Percentiles rank a stretch among this genome's conserved stretches.
Conservation (phyloP, 2,797 vertebrate genomes). For the Sebastes umbrosus region DNA sequence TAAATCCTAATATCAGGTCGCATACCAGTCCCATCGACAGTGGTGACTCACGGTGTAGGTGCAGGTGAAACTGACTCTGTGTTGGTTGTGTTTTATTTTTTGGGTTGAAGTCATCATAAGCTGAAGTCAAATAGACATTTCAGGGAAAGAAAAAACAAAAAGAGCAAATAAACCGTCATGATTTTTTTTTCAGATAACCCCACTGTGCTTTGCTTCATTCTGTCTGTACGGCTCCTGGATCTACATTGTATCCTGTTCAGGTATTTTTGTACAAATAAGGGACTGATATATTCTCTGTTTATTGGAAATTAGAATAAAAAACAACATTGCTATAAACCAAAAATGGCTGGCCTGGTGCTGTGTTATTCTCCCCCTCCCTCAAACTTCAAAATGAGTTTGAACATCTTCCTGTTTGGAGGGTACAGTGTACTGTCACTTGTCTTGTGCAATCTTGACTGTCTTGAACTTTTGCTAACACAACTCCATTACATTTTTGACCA, state of each 20-base stretch:
- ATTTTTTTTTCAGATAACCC: constrained; percentile 65
- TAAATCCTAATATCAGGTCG: constrained; percentile 42
- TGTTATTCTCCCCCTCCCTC: constrained; percentile 14
- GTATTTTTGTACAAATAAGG: constrained; percentile 99
- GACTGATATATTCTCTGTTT: constrained; percentile 97
- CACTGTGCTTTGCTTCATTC: constrained; percentile 89
- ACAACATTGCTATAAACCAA: constrained; percentile 89
- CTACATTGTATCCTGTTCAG: constrained; percentile 96
- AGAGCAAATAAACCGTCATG: constrained; percentile 43
- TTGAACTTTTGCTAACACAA: not conserved
- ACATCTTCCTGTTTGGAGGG: not conserved
- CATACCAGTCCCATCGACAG: constrained; percentile 73
- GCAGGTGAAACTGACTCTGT: constrained; percentile 60
- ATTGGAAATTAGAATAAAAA: constrained; percentile 99
- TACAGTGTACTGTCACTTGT: not conserved
- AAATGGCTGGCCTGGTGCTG: constrained; percentile 29
- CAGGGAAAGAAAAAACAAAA: constrained; percentile 77
- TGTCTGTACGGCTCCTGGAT: constrained; percentile 92
- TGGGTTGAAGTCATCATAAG: constrained; percentile 77
- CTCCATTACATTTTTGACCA: not conserved
- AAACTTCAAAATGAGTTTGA: not conserved
- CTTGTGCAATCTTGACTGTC: not conserved
- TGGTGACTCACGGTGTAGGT: constrained; percentile 51
- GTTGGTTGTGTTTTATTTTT: constrained; percentile 69
- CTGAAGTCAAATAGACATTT: constrained; percentile 82